Base-by-base conservation (phyloP, 1,140 invertebrate species). In the Anoplolepis gracilipes region DNA sequence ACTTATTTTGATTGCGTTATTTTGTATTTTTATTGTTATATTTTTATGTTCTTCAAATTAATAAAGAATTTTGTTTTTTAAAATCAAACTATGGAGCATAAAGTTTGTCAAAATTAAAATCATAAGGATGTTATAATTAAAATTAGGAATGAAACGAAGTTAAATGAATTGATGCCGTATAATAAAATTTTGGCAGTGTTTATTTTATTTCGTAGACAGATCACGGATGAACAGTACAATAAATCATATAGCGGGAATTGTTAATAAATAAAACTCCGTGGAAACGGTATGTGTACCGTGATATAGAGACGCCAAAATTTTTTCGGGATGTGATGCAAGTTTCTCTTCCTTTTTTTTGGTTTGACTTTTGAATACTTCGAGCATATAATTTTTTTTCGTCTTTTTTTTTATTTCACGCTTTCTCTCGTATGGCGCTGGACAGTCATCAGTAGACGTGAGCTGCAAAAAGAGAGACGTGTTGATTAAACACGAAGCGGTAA, bases 391-490 rank as follows among this genome's bases (percentile, higher is more conserved):
- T 57, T 53, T 88, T 90, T 87, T 89, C 72, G 70, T 91, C 86
- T 85, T 72, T 88, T 88, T 90, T 87, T 73, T 91, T 85, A 82
- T 90, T 89, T 92, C 88, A 89, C 91, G 89, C 88, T 85, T 91
- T 93, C 89, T 93, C 87, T n/a, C 92, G 85, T 88, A 72, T 84
- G 88, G 92, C 90, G 72, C 88, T 92, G 90, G 87, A 87, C 77
- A 90, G 89, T 93, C 92, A 91, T 93, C 94, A 94, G 90, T 92
- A 88, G 89, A 85, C 92, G 87, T 93, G 91, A 92, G 94, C 94
- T 95, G 93, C 22, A 93, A 95, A 91, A 90, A 82, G 36, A 82
- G 67, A 53, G 49, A 70, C 33, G 0, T 10, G 22, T 64, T 46
- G 78, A 79, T 88, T 65, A 84, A 59, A n/a, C 3, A n/a, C 6